Evolutionary conservation across 2,797 vertebrate species (phyloP).

Genomic region (Graptemys geographica): DNA sequence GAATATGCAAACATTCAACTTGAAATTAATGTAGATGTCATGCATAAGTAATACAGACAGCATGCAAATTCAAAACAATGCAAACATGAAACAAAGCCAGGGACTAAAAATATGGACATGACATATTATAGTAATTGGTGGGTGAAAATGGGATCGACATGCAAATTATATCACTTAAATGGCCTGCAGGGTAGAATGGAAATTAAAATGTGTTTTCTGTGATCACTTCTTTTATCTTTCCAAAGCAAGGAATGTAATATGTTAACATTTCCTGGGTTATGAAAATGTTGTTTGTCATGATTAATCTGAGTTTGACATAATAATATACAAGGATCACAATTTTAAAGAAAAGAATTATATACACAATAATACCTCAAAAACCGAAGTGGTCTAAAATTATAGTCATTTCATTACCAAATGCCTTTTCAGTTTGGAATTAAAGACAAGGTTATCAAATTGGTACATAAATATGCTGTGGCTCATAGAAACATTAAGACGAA

Average conservation of each 20-base stretch:
- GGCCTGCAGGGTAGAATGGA: conserved; percentile 67
- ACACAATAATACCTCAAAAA: conserved; percentile 42
- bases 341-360: conserved; percentile 51
- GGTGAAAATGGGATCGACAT: conserved; percentile 59
- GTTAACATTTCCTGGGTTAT: conserved; percentile 76
- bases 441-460: conserved; percentile 37
- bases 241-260: conserved; percentile 74
- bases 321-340: conserved; percentile 59
- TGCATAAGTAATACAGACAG: conserved; percentile 76
- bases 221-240: conserved; percentile 69
- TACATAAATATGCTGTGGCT: conserved; percentile 35
- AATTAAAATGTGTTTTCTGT: conserved; percentile 77
- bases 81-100: conserved; percentile 75
- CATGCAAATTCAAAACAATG: conserved; percentile 80
- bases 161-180: conserved; percentile 70
- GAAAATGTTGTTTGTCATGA: conserved; percentile 72
- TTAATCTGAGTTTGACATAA: conserved; percentile 66
- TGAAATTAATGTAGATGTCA: conserved; percentile 74
- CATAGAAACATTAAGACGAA: conserved; percentile 28
- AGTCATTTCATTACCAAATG: conserved; percentile 48
- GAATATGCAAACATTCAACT: conserved; percentile 73
- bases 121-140: conserved; percentile 47
- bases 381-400: conserved; percentile 36
- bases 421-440: conserved; percentile 54
- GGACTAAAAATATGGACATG: conserved; percentile 45